Conservation (phyloP, 2,888 invertebrate species). For the Platerodrilus igneus region DNA sequence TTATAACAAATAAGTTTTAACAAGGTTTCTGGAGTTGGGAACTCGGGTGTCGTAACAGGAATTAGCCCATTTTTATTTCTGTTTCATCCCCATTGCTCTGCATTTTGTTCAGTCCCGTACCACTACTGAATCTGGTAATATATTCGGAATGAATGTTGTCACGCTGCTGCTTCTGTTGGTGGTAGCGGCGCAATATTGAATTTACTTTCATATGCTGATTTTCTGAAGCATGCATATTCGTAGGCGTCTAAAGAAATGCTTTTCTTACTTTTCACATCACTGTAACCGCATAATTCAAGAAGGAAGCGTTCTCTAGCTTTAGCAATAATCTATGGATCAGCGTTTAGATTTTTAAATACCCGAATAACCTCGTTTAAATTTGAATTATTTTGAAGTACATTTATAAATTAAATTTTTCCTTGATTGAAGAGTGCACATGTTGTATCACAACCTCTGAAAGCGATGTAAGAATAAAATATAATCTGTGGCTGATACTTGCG, state of each 20-base stretch:
- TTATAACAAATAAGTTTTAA: too few relatives aligned
- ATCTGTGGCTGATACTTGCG: conserved; percentile 26
- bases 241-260: conserved; percentile 21
- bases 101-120: conserved; percentile 17
- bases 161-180: conserved; percentile 25
- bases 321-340: conserved; percentile 28
- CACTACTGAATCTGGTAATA: conserved; percentile 27
- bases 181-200: conserved; percentile 22
- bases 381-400: too few relatives aligned
- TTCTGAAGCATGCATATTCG: conserved; percentile 11
- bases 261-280: conserved; percentile 14
- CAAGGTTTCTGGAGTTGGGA: conserved; percentile 6
- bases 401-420: conserved; percentile 32
- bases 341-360: conserved; percentile 26
- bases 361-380: conserved; percentile 24
- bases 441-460: too few relatives aligned
- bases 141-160: conserved; percentile 27
- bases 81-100: conserved; percentile 24
- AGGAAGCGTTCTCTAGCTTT: conserved; percentile 25
- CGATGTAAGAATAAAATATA: conserved; percentile 31
- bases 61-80: conserved; percentile 22
- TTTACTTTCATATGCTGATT: conserved; percentile 22
- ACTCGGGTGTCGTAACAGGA: conserved; percentile 15
- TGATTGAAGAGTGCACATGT: conserved; percentile 31
- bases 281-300: conserved; percentile 17